Evolutionary conservation across 64 coral and sea anemone species (phyloP).

Genomic region (Actinia tenebrosa): DNA sequence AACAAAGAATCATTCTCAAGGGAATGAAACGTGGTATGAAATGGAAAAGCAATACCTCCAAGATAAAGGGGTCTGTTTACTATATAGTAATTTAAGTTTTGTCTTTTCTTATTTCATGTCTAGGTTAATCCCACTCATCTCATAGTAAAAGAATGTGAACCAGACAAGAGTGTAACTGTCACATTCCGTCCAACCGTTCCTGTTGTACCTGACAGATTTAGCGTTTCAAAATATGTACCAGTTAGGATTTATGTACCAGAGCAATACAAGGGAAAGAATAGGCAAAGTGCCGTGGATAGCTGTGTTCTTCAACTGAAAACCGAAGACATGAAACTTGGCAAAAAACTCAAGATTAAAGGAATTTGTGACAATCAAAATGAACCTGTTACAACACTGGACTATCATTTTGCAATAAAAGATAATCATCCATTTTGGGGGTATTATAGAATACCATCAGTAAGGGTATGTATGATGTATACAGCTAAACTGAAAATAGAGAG

Average conservation of each 20-base stretch:
- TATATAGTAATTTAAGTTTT: no score
- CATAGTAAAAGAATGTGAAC: constrained; percentile 22
- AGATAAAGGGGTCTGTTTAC: not conserved
- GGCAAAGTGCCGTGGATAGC: not conserved
- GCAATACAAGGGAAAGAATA: constrained; percentile 4
- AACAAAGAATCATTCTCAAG: no score
- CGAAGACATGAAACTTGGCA: not conserved
- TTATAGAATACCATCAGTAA: constrained; percentile 16
- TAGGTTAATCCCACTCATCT: constrained; percentile 19
- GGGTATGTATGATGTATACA: not conserved
- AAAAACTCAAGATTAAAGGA: constrained; percentile 6
- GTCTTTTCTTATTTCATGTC: not conserved
- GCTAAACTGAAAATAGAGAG: not conserved
- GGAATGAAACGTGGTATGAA: no score
- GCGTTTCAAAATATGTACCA: not conserved
- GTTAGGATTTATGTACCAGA: constrained; percentile 18
- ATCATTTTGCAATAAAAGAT: not conserved
- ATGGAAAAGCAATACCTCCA: not conserved
- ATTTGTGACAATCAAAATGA: constrained; percentile 23
- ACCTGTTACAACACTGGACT: not conserved
- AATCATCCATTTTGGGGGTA: constrained; percentile 2
- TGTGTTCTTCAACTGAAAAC: constrained; percentile 10
- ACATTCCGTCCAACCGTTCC: constrained; percentile 41
- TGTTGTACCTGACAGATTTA: not conserved
- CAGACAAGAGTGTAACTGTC: not conserved